A percentile compares a stretch with the other conserved stretches of the same genome.
Evolutionary conservation across 2,888 invertebrate genomes (phyloP).

Genomic region (Cephus pulcher): DNA sequence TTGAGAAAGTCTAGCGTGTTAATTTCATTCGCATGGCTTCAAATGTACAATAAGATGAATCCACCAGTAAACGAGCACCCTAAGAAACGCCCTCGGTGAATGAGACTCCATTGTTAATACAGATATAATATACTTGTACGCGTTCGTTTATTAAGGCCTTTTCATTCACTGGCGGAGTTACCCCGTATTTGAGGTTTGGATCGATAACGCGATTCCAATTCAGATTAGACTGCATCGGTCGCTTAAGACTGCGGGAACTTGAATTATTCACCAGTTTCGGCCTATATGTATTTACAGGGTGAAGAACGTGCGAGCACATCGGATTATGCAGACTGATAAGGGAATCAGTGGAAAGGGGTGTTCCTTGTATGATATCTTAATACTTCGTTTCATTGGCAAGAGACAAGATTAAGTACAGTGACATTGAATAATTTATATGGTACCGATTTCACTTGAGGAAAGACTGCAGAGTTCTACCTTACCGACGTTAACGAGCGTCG

Average conservation of each 20-base stretch:
- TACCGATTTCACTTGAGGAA: no score
- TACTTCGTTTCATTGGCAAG: no score
- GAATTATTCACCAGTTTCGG: neutral
- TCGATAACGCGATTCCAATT: neutral
- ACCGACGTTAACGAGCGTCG: no score
- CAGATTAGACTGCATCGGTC: neutral
- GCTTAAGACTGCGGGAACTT: neutral
- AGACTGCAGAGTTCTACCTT: no score
- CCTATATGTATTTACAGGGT: neutral
- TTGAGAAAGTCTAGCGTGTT: neutral
- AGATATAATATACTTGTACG: no score
- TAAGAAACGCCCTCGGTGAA: no score
- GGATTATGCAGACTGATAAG: neutral
- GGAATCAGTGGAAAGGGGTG: neutral
- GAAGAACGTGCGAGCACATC: neutral
- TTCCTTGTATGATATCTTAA: neutral
- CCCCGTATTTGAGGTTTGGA: neutral
- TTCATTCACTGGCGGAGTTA: no score
- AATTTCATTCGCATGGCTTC: neutral
- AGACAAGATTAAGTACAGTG: no score
- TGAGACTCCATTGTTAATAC: no score
- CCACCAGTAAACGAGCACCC: no score
- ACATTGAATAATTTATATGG: no score
- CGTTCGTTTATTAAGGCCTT: no score
- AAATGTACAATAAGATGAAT: neutral